Conservation (phyloP, 2,113 vertebrate species). For the Panurus biarmicus region DNA sequence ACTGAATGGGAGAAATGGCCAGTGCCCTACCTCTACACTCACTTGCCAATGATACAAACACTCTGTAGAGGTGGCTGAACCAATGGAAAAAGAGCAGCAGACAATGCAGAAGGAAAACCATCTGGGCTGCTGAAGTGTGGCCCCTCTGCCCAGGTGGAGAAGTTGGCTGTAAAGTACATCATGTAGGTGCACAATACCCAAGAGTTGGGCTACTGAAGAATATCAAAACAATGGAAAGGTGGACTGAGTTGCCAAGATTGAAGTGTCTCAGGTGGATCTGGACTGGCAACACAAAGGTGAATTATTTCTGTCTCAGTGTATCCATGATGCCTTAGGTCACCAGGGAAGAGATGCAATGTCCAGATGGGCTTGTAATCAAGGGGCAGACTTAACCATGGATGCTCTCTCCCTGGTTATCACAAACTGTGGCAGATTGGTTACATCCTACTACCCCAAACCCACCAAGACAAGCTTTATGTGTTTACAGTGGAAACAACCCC, state of each 20-base stretch:
- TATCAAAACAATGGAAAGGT: not conserved
- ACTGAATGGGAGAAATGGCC: not conserved
- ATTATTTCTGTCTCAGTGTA: not conserved
- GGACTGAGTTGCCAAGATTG: fast-evolving
- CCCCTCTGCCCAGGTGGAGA: not conserved
- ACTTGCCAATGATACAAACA: not conserved
- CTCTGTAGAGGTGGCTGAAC: not conserved
- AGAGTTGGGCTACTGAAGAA: fast-evolving
- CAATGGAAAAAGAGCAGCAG: not conserved
- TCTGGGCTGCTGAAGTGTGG: not conserved
- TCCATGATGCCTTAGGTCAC: too few relatives aligned
- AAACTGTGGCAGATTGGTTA: not conserved
- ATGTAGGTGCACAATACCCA: too few relatives aligned
- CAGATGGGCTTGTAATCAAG: fast-evolving
- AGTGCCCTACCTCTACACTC: not conserved
- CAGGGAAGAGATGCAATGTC: not conserved
- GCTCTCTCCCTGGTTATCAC: too few relatives aligned
- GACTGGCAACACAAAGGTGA: not conserved
- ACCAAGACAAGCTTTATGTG: not conserved
- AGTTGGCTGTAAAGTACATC: not conserved
- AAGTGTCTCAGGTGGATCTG: not conserved
- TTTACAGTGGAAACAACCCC: not conserved
- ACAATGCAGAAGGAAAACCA: not conserved
- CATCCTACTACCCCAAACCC: not conserved
- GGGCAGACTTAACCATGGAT: not conserved